Evolutionary conservation across 2,113 vertebrate genomes (phyloP), one percentile per base, ranked within the genome.

Genomic region (Notothenia rossii): DNA sequence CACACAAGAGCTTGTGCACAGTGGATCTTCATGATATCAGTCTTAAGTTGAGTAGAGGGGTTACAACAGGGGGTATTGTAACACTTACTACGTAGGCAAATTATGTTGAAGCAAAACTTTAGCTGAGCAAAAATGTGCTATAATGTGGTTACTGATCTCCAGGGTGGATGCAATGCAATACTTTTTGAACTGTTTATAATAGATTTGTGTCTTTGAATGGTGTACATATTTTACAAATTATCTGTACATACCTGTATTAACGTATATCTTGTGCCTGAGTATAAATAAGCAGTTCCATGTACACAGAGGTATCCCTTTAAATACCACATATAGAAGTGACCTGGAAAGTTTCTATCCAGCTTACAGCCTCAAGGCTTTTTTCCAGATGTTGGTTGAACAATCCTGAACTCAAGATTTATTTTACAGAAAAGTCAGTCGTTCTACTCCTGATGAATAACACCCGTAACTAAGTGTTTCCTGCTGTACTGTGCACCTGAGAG

Each of bases 311-410:
- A 72, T 67, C 51, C 25, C 40, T 74, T 10, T 56, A 66, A 55
- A 68, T 6, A 71, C 50, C 55, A 25, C 73, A 50, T 11, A 3
- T 50, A 43, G 60, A 81, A 50, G 61, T 60, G 50, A 90, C 72
- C 88, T 89, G 84, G 77, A 87, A 84, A 88, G 77, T 80, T 81
- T 67, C 68, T 56, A 53, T 25, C 75, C 53, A 12, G 58, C 73
- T 48, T 73, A 77, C 56, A 72, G 73, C 70, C 14, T 77, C 58
- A 10, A 50, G 70, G 49, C 71, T 78, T 65, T 89, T 87, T 83
- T 77, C 87, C 87, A 90, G 89, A 85, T 90, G 88, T 67, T 58
- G 63, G 14, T 29, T 72, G 67, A 12, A 65, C 61, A 67, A 72
- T 79, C 40, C 14, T 50, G 3, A 82, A 69, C 40, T 59, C 5